Base-by-base conservation (phyloP, 2,888 invertebrate genomes). In the Tridacna crocea region DNA sequence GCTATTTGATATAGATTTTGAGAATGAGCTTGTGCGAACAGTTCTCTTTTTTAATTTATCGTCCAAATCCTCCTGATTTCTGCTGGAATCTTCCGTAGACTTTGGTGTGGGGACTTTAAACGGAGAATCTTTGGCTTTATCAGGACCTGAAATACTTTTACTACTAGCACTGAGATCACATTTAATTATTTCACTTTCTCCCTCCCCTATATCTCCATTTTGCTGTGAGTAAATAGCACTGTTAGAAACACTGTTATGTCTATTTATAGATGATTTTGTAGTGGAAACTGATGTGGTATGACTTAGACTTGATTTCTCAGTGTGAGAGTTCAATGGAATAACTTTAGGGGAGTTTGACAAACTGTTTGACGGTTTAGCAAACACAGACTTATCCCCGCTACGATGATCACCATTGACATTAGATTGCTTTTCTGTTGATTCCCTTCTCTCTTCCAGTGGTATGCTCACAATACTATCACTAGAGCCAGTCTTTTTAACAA, bases 51-150 rank as follows among this genome's bases (percentile, higher is more conserved):
- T 82, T 26, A 75, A 77, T 11, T 77, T 63, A 72, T 89, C 88
- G 77, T 88, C 89, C 48, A 84, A 79, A 75, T 88, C 88, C 70
- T 87, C 89, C 13, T 70, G 76, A 70, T 80, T 72, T 13, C 79
- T 80, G 22, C 88, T 90, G 11, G 87, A 84, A 17, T 86, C 81
- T n/a, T 79, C 85, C 0, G 63, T 63, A n/a, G 88, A 74, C 82
- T 91, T 92, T 12, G 90, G 88, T 24, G 91, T 89, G 24, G 91
- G 91, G 55, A 91, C 89, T 88, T 91, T 91, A 77, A 91, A 92
- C 26, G 89, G 84, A 22, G 47, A 85, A 24, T 89, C 88, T n/a
- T 78, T 82, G 27, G 70, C 47, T 60, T 82, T 74, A 27, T 72
- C 77, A 15, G 47, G 63, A 46, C 19, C 70, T 24, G 70, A 51